Base-by-base conservation (phyloP, 2,113 vertebrate species). In the Asarcornis scutulata region DNA sequence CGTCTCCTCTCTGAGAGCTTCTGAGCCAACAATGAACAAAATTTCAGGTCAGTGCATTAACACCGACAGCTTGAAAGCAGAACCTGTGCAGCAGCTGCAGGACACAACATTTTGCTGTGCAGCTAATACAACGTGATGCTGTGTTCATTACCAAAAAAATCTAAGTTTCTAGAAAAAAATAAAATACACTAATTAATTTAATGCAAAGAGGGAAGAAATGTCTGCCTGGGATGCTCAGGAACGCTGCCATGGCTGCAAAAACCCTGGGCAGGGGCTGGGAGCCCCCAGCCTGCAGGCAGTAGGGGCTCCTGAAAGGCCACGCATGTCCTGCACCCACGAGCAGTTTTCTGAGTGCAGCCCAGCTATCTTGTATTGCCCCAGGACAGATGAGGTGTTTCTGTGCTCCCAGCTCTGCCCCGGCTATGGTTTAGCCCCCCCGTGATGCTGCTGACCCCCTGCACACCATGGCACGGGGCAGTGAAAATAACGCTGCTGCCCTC, bases 41-140 rank as follows among this genome's bases (percentile, higher is more conserved):
- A 85, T 80, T 89, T 87, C 75, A 91, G 78, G 53, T 85, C 79
- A 85, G 34, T 76, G 58, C 58, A 89, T 85, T 83, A 79, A 88
- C 63, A 88, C 0, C 42, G 62, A 93, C 31, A 56, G 53, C 27
- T 86, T 92, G 86, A 68, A 81, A 86, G 90, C 52, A 88, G 4
- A 29, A 86, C 63, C 44, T 15, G 26, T 40, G 42, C 59, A 83
- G 59, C 36, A 88, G 69, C 48, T 72, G 46, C 22, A 75, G 42
- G 26, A 88, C 13, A 78, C 32, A 59, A 8, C 25, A 74, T 23
- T 91, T 79, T 56, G 32, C 60, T 58, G 1, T 17, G 34, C 73
- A 32, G 67, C 26, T 83, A 89, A 66, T 32, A 68, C 32, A 79
- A 44, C 25, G 46, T 40, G 93, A 82, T 42, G 66, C 32, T 31